Evolutionary conservation across 2,888 invertebrate species (phyloP).

Genomic region (Clepsis dumicolana): DNA sequence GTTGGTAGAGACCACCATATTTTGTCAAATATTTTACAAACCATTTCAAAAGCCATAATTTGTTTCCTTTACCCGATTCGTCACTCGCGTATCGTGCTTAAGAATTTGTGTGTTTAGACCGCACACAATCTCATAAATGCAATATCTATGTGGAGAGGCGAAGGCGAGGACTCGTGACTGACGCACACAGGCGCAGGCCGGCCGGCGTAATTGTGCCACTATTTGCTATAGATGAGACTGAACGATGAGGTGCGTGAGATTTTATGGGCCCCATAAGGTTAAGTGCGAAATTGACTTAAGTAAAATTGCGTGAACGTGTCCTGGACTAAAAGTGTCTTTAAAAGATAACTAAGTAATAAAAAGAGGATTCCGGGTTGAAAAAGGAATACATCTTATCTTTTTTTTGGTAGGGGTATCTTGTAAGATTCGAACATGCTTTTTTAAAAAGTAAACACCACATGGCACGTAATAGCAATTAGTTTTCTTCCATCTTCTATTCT

Average conservation of each 20-base stretch:
- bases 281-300: slow-evolving; percentile 36
- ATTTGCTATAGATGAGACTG: slow-evolving; percentile 54
- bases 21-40: no score
- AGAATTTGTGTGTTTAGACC: slow-evolving; percentile 22
- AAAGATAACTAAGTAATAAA: not conserved
- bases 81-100: slow-evolving; percentile 17
- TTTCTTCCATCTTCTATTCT: no score
- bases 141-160: slow-evolving; percentile 21
- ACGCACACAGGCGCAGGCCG: slow-evolving; percentile 53
- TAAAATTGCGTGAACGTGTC: not conserved
- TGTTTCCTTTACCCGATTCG: slow-evolving; percentile 4
- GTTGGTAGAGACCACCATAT: no score
- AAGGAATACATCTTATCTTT: no score
- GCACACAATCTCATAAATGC: slow-evolving; percentile 24
- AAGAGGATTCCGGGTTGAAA: no score
- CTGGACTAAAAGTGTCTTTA: not conserved
- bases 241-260: slow-evolving; percentile 53
- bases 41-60: not conserved
- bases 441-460: no score
- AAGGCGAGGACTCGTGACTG: slow-evolving; percentile 56
- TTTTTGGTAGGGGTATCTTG: no score
- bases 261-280: slow-evolving; percentile 44
- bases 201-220: slow-evolving; percentile 38
- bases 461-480: no score
- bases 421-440: no score